Evolutionary conservation across 1,140 invertebrate genomes (phyloP).

Genomic region (Drosophila sechellia): DNA sequence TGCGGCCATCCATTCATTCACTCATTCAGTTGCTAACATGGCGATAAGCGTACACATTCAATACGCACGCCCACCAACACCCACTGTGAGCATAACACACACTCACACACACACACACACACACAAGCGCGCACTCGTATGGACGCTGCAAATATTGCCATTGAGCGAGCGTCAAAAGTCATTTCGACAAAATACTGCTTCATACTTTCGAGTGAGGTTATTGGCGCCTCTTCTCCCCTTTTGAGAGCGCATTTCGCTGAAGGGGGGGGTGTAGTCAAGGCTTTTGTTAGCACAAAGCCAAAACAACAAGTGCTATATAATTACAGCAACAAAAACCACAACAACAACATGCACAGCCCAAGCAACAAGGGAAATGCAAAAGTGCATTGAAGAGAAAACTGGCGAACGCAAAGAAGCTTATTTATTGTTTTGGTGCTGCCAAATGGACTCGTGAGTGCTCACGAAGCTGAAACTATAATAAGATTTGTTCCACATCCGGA

Average conservation of each 20-base stretch:
- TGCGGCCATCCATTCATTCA: conserved; percentile 22
- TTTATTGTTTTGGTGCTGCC: conserved; percentile 1
- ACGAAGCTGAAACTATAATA: conserved; percentile 2
- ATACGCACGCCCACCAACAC: conserved; percentile 27
- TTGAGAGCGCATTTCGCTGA: conserved; percentile 32
- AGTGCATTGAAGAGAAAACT: conserved; percentile 21
- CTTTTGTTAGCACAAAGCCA: conserved; percentile 70
- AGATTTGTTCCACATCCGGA: conserved; percentile 1
- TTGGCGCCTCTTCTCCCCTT: conserved; percentile 59
- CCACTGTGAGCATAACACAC: neutral
- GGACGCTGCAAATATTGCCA: conserved; percentile 61
- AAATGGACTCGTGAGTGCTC: conserved; percentile 27
- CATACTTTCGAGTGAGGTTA: conserved; percentile 73
- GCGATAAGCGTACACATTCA: conserved; percentile 40
- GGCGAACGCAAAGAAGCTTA: conserved; percentile 17
- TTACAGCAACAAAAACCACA: conserved; percentile 54
- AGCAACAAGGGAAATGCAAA: conserved; percentile 38
- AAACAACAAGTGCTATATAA: conserved; percentile 74
- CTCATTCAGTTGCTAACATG: conserved; percentile 37
- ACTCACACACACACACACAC: conserved; percentile 7
- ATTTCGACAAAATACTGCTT: conserved; percentile 75
- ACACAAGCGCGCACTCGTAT: neutral
- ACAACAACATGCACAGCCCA: neutral
- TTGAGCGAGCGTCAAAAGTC: conserved; percentile 68
- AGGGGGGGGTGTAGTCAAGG: conserved; percentile 18